A percentile compares a stretch with the other conserved stretches of the same genome.
These are phyloP conservation scores for Melipona bicolor DNA, from an alignment of 2,888 invertebrate species.

Conservation along the genomic window DNA sequence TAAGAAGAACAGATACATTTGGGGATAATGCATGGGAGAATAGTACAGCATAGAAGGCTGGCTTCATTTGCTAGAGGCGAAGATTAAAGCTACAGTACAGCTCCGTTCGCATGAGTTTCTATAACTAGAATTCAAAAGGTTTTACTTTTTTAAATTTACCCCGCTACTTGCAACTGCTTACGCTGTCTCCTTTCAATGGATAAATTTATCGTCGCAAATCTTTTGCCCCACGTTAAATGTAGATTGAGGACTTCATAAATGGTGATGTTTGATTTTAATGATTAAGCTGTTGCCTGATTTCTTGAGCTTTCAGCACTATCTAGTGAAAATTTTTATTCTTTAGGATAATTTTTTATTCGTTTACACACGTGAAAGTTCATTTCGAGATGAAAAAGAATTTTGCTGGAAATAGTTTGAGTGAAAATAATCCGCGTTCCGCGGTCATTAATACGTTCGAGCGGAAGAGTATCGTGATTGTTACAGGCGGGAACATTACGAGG, in stretches of 20 bases:
- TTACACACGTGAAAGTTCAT: too few relatives aligned
- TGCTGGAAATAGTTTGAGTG: not conserved
- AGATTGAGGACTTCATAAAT: not conserved
- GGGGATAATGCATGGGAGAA: not conserved
- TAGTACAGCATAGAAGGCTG: too few relatives aligned
- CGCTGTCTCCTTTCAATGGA: not conserved
- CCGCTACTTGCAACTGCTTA: not conserved
- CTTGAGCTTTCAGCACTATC: too few relatives aligned
- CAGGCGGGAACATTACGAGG: not conserved
- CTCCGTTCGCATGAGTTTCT: too few relatives aligned
- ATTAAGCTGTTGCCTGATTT: too few relatives aligned
- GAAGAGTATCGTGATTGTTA: not conserved
- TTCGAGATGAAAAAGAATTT: not conserved
- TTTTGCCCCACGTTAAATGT: not conserved
- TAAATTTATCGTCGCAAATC: not conserved
- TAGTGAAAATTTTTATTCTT: too few relatives aligned
- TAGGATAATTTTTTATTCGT: too few relatives aligned
- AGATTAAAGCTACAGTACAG: not conserved
- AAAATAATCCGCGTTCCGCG: not conserved
- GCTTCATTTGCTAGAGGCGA: not conserved
- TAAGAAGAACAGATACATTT: not conserved
- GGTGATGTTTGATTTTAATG: not conserved
- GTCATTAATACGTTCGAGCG: constrained; percentile 13
- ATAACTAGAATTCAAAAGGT: not conserved
- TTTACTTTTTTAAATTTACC: not conserved